Evolutionary conservation across 2,888 invertebrate species (phyloP).

Genomic region (Ennomos quercinarius): DNA sequence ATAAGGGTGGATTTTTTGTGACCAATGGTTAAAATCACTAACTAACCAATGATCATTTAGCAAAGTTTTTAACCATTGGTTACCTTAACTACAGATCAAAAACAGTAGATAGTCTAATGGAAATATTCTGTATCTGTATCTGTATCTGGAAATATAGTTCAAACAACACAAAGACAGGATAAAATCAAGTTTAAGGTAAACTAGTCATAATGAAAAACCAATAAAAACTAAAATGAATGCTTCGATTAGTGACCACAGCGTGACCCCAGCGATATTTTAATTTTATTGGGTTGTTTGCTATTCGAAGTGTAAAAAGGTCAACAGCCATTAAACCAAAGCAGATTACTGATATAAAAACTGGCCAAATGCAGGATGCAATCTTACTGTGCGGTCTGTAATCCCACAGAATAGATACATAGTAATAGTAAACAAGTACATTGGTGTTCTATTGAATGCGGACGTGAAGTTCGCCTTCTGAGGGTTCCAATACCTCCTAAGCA

Average conservation of each 20-base stretch:
- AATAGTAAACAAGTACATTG: not conserved
- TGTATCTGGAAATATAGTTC: no score
- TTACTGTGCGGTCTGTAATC: not conserved
- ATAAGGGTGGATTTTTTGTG: no score
- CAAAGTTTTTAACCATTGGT: no score
- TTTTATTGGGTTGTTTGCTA: slow-evolving; percentile 37
- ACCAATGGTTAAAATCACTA: no score
- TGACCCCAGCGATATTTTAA: slow-evolving; percentile 34
- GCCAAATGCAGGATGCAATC: not conserved
- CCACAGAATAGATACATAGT: no score
- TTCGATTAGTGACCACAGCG: slow-evolving; percentile 25
- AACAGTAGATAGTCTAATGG: no score
- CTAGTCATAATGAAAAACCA: slow-evolving; percentile 19
- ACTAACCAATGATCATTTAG: no score
- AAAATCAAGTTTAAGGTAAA: slow-evolving; percentile 18
- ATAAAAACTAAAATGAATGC: slow-evolving; percentile 35
- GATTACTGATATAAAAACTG: slow-evolving; percentile 24
- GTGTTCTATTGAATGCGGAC: not conserved
- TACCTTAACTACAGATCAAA: no score
- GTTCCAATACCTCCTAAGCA: not conserved
- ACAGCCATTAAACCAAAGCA: slow-evolving; percentile 46
- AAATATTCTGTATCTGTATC: no score
- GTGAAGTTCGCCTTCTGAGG: not conserved
- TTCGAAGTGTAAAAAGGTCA: slow-evolving; percentile 47
- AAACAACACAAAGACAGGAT: no score